phyloP scores from a whole-genome alignment of 2,888 invertebrate genomes.

The Mimumesa dahlbomi region DNA sequence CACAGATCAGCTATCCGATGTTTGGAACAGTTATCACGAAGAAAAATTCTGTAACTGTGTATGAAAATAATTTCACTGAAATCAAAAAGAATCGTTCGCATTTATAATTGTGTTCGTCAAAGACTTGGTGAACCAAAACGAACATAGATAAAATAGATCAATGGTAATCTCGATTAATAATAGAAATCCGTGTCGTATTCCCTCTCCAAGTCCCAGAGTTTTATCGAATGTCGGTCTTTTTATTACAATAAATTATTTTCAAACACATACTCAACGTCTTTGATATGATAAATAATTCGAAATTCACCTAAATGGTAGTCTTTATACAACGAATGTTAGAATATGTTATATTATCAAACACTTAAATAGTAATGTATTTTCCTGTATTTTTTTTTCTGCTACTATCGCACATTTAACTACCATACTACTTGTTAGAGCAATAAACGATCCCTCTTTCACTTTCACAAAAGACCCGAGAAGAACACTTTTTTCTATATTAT shows the following conservation, averaged over 20 bases:
- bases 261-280: conserved; percentile 52
- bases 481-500: conserved; percentile 34
- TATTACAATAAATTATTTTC: conserved; percentile 51
- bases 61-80: conserved; percentile 49
- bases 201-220: neutral
- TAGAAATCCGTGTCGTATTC: neutral
- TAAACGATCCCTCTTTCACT: conserved; percentile 52
- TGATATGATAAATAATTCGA: conserved; percentile 59
- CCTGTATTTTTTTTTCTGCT: conserved; percentile 37
- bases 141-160: conserved; percentile 8
- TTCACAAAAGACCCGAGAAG: conserved; percentile 52
- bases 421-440: conserved; percentile 56
- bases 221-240: too few relatives aligned
- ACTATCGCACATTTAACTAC: conserved; percentile 64
- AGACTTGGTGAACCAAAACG: conserved; percentile 12
- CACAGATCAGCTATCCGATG: neutral
- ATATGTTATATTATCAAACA: conserved; percentile 66
- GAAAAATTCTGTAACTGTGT: conserved; percentile 29
- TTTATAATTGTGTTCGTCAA: neutral
- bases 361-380: conserved; percentile 62
- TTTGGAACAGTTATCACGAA: neutral
- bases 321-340: conserved; percentile 63
- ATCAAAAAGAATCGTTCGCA: neutral
- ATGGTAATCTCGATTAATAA: conserved; percentile 28
- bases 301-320: conserved; percentile 52